phyloP scores from a whole-genome alignment of 2,113 vertebrate genomes.

The Charadrius vociferus region DNA sequence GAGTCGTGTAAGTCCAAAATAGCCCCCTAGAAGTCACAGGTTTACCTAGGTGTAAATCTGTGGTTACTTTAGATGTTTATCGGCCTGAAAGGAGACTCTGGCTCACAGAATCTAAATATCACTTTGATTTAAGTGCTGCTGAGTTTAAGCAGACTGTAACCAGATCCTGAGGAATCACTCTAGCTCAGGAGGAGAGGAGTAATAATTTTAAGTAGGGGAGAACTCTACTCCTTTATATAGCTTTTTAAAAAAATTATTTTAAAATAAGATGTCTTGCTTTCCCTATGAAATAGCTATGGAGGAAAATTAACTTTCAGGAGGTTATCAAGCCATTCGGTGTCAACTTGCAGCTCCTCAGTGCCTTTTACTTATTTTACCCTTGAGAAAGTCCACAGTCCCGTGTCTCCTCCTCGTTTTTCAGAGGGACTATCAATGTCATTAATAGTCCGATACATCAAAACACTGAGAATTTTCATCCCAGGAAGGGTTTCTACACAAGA shows the following conservation, averaged over 20 bases:
- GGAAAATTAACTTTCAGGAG: neutral
- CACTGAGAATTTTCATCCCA: neutral
- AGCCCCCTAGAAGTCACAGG: conserved; percentile 30
- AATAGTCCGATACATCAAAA: neutral
- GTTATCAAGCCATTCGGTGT: neutral
- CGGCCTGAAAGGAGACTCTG: conserved; percentile 22
- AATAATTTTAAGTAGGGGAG: neutral
- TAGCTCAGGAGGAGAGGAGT: neutral
- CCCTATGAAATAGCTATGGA: neutral
- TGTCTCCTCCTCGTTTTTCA: neutral
- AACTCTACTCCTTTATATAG: neutral
- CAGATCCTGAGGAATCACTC: conserved; percentile 35
- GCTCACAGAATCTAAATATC: conserved; percentile 29
- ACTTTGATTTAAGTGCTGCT: conserved; percentile 47
- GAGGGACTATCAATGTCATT: neutral
- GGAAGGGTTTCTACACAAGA: neutral
- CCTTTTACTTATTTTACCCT: neutral
- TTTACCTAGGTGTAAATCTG: conserved; percentile 63
- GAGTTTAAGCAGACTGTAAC: conserved; percentile 31
- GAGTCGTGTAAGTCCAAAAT: conserved; percentile 18
- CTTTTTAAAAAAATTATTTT: neutral
- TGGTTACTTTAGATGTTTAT: conserved; percentile 57
- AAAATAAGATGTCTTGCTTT: neutral
- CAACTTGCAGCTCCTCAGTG: neutral
- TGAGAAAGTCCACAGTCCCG: neutral